Base-by-base conservation (phyloP, 1,140 invertebrate species). In the Phymastichus coffea region DNA sequence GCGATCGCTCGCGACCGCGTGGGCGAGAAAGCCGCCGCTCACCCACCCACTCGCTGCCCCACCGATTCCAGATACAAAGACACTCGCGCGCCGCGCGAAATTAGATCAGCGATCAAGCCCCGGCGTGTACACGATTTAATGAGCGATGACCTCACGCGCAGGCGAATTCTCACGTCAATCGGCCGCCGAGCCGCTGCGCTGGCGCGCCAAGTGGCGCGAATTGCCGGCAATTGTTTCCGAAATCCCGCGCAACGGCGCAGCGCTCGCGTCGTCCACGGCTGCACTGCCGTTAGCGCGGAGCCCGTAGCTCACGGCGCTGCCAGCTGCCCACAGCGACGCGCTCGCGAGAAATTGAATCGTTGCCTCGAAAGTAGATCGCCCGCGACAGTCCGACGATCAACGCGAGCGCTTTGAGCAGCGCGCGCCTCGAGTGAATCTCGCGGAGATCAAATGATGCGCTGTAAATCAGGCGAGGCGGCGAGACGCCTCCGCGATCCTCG, bases 221-320 rank as follows among this genome's bases (percentile, higher is more conserved):
- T 80, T 80, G 77, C 72, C 75, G 78, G 73, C 78, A 80, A 80
- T 79, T 79, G 77, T 80, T 80, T 80, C 77, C 78, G 77, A 80
- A 80, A 80, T 80, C 78, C 78, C 77, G 77, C 76, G 76, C 73
- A 77, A 73, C 75, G 75, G 72, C 75, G 70, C 30, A 38, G 51
- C 12, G 19, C 44, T 64, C 55, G 48, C 64, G 65, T 61, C 66
- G 57, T 64, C 14, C 26, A 55, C 19, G 23, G 20, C 33, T 57
- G 35, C 35, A 40, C 64, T 57, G 57, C 58, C 65, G 61, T 62
- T 55, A 41, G 40, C n/a, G 19, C n/a, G n/a, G n/a, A n/a, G n/a
- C n/a, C n/a, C n/a, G n/a, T n/a, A n/a, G n/a, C n/a, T n/a, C n/a
- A n/a, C n/a, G n/a, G n/a, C n/a, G n/a, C n/a, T n/a, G n/a, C n/a